Conservation (phyloP, 2,888 invertebrate genomes). For the Nomada hirtipes region DNA sequence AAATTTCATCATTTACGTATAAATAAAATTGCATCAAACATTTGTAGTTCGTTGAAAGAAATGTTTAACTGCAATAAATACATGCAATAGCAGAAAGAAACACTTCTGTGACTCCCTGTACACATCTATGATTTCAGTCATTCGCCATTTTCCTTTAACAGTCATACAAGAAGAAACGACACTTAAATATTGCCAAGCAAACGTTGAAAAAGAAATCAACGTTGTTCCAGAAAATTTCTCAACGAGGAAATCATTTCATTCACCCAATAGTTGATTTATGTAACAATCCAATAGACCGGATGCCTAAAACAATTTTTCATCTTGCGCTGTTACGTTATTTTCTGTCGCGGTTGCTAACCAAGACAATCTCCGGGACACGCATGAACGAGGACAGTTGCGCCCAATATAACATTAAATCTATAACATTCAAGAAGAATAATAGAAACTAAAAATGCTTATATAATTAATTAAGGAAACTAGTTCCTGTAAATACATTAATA, state of each 20-base stretch:
- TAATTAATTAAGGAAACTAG: too few relatives aligned
- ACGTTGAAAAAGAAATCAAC: background rate
- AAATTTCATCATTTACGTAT: too few relatives aligned
- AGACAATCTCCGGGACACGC: constrained; percentile 1
- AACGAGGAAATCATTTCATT: background rate
- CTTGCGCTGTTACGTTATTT: constrained; percentile 4
- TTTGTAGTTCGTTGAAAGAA: too few relatives aligned
- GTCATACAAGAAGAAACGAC: background rate
- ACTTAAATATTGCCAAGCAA: background rate
- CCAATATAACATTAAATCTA: too few relatives aligned
- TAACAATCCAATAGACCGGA: constrained; percentile 19
- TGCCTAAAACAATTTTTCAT: constrained; percentile 29
- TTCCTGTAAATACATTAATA: too few relatives aligned
- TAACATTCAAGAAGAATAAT: background rate
- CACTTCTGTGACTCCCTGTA: too few relatives aligned
- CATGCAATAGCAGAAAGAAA: too few relatives aligned
- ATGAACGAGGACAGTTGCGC: background rate
- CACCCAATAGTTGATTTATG: background rate
- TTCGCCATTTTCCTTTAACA: background rate
- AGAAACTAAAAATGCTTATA: too few relatives aligned
- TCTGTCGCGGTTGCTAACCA: background rate
- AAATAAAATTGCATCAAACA: too few relatives aligned
- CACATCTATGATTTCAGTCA: background rate
- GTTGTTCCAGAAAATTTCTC: background rate
- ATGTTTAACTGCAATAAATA: too few relatives aligned